A percentile compares a stretch with the other conserved stretches of the same genome.
Evolutionary conservation across 2,888 invertebrate genomes (phyloP).

Genomic region (Synergus japonicus): DNA sequence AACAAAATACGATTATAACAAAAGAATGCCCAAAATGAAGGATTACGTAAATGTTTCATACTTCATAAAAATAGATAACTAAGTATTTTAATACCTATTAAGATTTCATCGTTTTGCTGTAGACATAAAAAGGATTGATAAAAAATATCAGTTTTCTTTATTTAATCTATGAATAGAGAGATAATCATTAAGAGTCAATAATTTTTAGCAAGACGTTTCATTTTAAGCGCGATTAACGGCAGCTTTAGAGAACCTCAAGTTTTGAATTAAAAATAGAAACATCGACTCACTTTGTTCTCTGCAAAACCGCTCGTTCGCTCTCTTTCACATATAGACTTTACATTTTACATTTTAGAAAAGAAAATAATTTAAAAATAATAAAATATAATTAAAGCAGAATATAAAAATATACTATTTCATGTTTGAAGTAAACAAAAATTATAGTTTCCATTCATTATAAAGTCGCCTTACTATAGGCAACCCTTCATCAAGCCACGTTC

Average conservation of each 20-base stretch:
- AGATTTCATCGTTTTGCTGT: too few species aligned
- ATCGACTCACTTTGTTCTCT: slow-evolving; percentile 6
- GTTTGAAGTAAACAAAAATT: too few species aligned
- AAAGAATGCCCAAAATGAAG: slow-evolving; percentile 9
- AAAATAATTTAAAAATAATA: neutral
- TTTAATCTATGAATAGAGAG: neutral
- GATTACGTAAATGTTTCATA: too few species aligned
- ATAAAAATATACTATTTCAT: too few species aligned
- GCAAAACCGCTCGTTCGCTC: neutral
- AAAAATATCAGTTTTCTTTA: neutral
- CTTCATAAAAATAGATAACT: too few species aligned
- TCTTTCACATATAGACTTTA: neutral
- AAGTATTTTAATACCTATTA: too few species aligned
- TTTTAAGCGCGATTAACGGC: neutral
- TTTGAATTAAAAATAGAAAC: slow-evolving; percentile 33
- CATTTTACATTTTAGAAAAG: neutral
- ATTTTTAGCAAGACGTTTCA: neutral
- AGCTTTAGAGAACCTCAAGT: slow-evolving; percentile 10
- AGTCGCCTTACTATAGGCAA: slow-evolving; percentile 25
- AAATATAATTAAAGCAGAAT: neutral
- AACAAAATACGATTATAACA: slow-evolving; percentile 26
- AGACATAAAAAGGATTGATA: neutral
- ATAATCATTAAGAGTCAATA: neutral
- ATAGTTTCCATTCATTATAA: neutral
- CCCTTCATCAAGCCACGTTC: neutral